Conservation (phyloP, 1,140 invertebrate species). For the Drosophila trapezifrons region DNA sequence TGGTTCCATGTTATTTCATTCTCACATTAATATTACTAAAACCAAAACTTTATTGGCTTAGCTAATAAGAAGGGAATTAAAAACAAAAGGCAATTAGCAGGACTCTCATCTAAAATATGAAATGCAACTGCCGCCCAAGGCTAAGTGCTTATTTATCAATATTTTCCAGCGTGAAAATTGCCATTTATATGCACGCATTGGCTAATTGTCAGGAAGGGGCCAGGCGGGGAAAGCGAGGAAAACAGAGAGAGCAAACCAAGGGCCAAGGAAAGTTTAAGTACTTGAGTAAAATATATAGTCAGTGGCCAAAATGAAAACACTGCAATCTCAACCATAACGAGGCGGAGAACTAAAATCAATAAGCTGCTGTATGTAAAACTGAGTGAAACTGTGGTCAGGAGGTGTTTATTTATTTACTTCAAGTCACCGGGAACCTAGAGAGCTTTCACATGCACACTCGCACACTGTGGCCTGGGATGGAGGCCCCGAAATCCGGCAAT, state of each 20-base stretch:
- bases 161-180: constrained; percentile 7
- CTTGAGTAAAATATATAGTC: constrained; percentile 6
- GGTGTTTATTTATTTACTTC: constrained; percentile 39
- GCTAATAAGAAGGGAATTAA: too few species aligned
- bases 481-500: not conserved
- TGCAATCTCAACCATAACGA: constrained; percentile 4
- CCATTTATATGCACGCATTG: constrained; percentile 1
- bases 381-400: constrained; percentile 12
- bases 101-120: too few species aligned
- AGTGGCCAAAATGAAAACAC: constrained; percentile 5
- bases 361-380: constrained; percentile 12
- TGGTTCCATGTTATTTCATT: not conserved
- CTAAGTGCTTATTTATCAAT: not conserved
- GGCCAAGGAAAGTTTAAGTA: constrained; percentile 5
- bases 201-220: not conserved
- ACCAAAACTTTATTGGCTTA: not conserved
- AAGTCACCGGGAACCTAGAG: constrained; percentile 5
- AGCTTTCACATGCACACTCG: constrained; percentile 11
- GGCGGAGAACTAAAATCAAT: constrained; percentile 31
- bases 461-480: not conserved
- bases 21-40: not conserved
- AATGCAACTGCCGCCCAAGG: not conserved
- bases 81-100: too few species aligned
- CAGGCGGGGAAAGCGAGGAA: not conserved
- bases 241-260: not conserved